Conservation (phyloP, 30 jellyfish, hydroid and myxozoan species). For the Sanderia malayensis region DNA sequence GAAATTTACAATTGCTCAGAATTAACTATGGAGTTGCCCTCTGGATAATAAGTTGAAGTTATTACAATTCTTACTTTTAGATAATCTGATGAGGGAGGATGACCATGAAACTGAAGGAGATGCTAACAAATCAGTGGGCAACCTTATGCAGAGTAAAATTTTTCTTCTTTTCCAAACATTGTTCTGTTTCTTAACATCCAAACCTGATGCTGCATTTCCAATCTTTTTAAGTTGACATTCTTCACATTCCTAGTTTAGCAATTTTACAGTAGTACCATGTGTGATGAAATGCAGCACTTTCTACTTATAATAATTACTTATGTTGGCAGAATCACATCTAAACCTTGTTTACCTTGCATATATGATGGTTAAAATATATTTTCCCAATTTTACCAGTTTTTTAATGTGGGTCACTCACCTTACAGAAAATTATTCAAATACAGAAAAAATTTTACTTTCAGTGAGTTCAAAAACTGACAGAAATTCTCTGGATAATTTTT, state of each 20-base stretch:
- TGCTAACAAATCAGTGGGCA: not conserved
- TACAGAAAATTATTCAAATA: too few relatives aligned
- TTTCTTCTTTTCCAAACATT: not conserved
- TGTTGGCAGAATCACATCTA: not conserved
- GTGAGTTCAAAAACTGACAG: not conserved
- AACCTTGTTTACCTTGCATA: not conserved
- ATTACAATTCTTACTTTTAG: not conserved
- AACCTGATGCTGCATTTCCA: not conserved
- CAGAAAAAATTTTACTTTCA: not conserved
- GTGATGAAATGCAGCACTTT: slow-evolving; percentile 1
- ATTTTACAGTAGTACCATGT: not conserved
- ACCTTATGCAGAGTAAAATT: not conserved
- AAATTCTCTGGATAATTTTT: too few relatives aligned
- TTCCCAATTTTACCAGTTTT: not conserved
- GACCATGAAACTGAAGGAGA: not conserved
- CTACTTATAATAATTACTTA: not conserved
- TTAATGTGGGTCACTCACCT: not conserved
- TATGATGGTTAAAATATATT: not conserved
- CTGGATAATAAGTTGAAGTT: not conserved
- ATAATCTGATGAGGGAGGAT: slow-evolving; percentile 1
- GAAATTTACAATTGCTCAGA: too few relatives aligned
- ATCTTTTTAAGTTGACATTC: not conserved
- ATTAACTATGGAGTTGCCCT: too few relatives aligned
- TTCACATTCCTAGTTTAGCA: not conserved
- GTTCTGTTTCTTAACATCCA: not conserved